These are phyloP conservation scores for Vimba vimba DNA, from an alignment of 2,113 vertebrate species.

Conservation along the genomic window DNA sequence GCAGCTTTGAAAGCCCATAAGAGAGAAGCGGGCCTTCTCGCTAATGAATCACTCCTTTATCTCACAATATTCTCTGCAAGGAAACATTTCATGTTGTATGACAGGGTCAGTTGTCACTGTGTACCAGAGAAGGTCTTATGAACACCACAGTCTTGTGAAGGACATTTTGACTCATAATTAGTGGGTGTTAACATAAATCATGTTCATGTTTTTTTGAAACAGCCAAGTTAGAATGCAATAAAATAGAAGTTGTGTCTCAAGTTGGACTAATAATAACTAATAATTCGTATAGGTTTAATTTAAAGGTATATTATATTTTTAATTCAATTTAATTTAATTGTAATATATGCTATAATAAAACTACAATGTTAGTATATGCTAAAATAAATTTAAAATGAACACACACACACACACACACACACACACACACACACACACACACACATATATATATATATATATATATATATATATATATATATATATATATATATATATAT, in stretches of 20 bases:
- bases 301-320: too few species aligned
- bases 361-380: too few species aligned
- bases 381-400: too few species aligned
- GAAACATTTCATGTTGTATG: neutral
- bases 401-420: too few species aligned
- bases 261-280: too few species aligned
- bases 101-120: constrained; percentile 1
- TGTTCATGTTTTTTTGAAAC: neutral
- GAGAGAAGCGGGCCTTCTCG: neutral
- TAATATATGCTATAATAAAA: too few species aligned
- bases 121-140: neutral
- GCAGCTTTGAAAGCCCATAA: neutral
- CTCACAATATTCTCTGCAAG: neutral
- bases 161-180: neutral
- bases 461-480: too few species aligned
- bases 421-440: too few species aligned
- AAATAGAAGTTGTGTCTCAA: neutral
- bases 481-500: too few species aligned
- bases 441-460: too few species aligned
- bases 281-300: too few species aligned
- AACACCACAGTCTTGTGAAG: neutral
- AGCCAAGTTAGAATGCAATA: neutral
- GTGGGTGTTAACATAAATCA: neutral
- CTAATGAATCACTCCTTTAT: constrained; percentile 14
- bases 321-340: too few species aligned